Percentiles rank a stretch among this genome's conserved stretches.
phyloP scores from a whole-genome alignment of 2,797 vertebrate species.

The Tokudaia tokunoshimensis region DNA sequence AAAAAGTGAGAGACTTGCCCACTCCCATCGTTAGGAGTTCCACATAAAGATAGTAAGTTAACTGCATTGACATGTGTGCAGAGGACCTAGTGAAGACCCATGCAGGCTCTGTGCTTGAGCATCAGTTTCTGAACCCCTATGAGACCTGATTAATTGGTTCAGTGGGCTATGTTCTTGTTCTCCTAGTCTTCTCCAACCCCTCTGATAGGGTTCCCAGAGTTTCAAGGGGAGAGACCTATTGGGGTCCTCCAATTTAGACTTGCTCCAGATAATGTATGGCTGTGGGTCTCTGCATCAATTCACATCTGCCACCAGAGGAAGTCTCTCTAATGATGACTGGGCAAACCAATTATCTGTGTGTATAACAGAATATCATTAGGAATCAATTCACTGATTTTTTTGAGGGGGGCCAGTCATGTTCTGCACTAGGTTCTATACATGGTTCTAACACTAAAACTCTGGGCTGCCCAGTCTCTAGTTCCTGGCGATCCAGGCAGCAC shows the following conservation, averaged over 20 bases:
- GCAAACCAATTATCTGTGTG: too few relatives aligned
- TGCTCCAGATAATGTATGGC: rapidly evolving
- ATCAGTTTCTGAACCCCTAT: background rate
- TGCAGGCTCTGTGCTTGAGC: background rate
- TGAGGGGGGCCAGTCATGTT: background rate
- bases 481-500: background rate
- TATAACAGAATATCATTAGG: background rate
- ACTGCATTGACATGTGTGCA: too few relatives aligned
- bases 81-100: too few relatives aligned
- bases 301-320: background rate
- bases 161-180: background rate
- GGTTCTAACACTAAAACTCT: background rate
- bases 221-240: too few relatives aligned
- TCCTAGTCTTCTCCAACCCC: background rate
- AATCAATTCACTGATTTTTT: background rate
- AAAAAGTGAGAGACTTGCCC: too few relatives aligned
- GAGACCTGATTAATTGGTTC: background rate
- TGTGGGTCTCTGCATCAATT: background rate
- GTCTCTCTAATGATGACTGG: background rate
- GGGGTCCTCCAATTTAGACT: background rate
- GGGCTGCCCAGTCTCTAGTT: background rate
- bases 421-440: background rate
- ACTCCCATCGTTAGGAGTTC: background rate
- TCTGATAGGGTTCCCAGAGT: background rate
- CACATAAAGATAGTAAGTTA: background rate